These are phyloP conservation scores for Malurus elegans DNA, from an alignment of 2,113 vertebrate genomes.

Conservation along the genomic window DNA sequence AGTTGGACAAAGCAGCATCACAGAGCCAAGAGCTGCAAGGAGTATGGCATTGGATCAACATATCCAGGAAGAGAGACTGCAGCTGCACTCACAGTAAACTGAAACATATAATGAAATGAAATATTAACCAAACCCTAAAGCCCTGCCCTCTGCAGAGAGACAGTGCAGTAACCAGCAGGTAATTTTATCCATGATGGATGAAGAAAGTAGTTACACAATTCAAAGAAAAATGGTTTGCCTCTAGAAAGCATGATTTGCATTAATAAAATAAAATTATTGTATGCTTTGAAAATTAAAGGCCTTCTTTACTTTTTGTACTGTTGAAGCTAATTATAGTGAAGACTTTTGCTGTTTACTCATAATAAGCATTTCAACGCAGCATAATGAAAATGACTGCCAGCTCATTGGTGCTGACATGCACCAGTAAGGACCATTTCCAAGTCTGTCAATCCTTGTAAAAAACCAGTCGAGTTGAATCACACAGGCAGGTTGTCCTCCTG, in stretches of 20 bases:
- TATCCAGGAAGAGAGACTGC: constrained; percentile 65
- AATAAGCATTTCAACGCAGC: neutral
- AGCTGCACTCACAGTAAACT: constrained; percentile 66
- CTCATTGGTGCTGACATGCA: neutral
- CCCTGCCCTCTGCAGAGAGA: constrained; percentile 56
- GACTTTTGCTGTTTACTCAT: neutral
- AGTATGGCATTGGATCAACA: constrained; percentile 72
- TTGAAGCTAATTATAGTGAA: neutral
- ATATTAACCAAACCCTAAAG: constrained; percentile 59
- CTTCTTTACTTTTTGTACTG: neutral
- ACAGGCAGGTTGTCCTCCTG: neutral
- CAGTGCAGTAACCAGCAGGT: neutral
- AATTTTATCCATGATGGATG: neutral
- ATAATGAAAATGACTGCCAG: neutral
- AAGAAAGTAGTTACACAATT: neutral
- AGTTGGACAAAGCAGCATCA: constrained; percentile 64
- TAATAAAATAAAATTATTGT: neutral
- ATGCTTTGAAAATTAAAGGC: constrained; percentile 1
- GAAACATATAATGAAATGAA: constrained; percentile 58
- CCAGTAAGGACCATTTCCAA: neutral
- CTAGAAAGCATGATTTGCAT: neutral
- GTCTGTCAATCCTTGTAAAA: neutral
- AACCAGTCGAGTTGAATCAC: neutral
- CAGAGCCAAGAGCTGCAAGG: constrained; percentile 69
- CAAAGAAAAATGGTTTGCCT: neutral